Evolutionary conservation across 1,140 invertebrate genomes (phyloP), one percentile per base, ranked within the genome.

Genomic region (Homalodisca vitripennis): DNA sequence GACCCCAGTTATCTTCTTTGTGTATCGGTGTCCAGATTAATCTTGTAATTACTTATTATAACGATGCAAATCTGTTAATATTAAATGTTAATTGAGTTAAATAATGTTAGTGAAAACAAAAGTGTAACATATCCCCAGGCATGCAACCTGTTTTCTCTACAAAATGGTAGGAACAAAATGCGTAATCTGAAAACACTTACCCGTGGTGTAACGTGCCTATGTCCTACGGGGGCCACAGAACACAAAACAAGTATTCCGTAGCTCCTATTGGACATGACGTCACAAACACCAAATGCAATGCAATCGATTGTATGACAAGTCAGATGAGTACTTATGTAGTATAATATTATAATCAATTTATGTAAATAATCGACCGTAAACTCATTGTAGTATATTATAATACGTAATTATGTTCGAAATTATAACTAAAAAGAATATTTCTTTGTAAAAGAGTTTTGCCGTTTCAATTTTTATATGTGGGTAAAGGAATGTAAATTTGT

Each of bases 131-230:
- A 46, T 24, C 24, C 17, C 2, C 34, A 13, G 13, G 32, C 68
- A 67, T 68, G 68, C 73, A 71, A 55, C 26, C 30, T 26, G 72
- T 73, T 71, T 74, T 73, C 72, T 64, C 69, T 67, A 64, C 71
- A 80, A 80, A 82, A 80, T 81, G 82, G 81, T 82, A 82, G 82
- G 80, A 82, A 79, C 79, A 79, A 82, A 83, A 82, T 82, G 82
- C 60, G 81, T 82, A 82, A 82, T 82, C 80, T 76, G 79, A 81
- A 82, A 81, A 82, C 81, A 83, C 82, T 83, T 80, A 83, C 78
- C 81, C 80, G 79, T 81, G 81, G 82, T 82, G 79, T 81, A 82
- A 82, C 80, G 80, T 81, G 80, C 81, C 79, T 80, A 78, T 79
- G 76, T 78, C 75, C 76, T 78, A 78, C 78, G 80, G 81, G 81